These are phyloP conservation scores for Gambelia wislizenii DNA, from an alignment of 2,797 vertebrate species.

Conservation along the genomic window DNA sequence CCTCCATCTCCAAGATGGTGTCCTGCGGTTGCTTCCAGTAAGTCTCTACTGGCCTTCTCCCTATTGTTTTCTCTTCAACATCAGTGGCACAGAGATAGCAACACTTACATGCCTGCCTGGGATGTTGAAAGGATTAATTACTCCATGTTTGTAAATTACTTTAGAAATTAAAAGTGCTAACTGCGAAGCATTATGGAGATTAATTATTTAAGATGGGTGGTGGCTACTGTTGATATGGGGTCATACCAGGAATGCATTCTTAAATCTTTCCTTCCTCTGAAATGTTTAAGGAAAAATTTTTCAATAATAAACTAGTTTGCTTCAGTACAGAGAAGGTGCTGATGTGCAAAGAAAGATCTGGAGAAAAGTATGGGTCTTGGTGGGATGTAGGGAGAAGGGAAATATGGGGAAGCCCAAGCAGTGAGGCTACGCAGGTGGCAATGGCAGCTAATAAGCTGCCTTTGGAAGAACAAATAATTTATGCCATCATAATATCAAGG, in stretches of 20 bases:
- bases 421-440: fast-evolving
- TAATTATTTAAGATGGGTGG: constrained; percentile 47
- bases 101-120: constrained; percentile 40
- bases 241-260: constrained; percentile 37
- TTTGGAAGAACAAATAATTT: neutral
- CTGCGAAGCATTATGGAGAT: constrained; percentile 44
- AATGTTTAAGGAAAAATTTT: constrained; percentile 21
- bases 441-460: no score
- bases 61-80: constrained; percentile 46
- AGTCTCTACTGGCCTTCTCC: constrained; percentile 41
- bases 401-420: neutral
- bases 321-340: neutral
- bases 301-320: neutral
- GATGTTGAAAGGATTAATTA: constrained; percentile 67
- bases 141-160: constrained; percentile 59
- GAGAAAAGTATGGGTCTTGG: no score
- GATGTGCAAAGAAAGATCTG: neutral
- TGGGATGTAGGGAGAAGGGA: neutral
- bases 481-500: neutral
- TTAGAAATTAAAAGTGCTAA: constrained; percentile 64
- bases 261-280: constrained; percentile 42
- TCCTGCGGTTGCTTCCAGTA: constrained; percentile 37
- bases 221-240: constrained; percentile 49
- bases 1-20: neutral
- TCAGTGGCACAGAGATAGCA: constrained; percentile 52